A percentile compares a stretch with the other conserved stretches of the same genome.
phyloP scores from a whole-genome alignment of 2,113 vertebrate genomes.

The Pyxicephalus adspersus region DNA sequence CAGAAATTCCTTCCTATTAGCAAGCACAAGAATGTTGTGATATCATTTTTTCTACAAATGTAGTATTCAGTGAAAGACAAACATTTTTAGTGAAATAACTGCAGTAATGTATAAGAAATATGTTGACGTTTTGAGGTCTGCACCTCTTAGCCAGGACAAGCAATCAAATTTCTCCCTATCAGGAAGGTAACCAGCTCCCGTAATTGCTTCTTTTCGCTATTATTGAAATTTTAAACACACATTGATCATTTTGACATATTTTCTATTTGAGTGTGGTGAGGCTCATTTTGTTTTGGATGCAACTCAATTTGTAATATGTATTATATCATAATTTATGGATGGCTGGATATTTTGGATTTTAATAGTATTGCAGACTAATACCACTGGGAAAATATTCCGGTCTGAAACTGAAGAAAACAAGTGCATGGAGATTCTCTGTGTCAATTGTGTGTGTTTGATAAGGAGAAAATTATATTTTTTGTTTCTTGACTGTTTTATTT shows the following conservation, averaged over 20 bases:
- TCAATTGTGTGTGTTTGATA: slow-evolving; percentile 8
- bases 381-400: slow-evolving; percentile 48
- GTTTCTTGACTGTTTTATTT: too few relatives aligned
- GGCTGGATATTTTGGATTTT: slow-evolving; percentile 54
- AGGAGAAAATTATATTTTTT: too few relatives aligned
- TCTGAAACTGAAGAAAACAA: slow-evolving; percentile 36
- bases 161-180: slow-evolving; percentile 51
- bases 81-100: slow-evolving; percentile 34
- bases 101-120: slow-evolving; percentile 44
- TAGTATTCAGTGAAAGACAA: slow-evolving; percentile 36
- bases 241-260: slow-evolving; percentile 58
- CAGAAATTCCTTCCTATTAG: slow-evolving; percentile 2
- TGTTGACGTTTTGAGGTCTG: slow-evolving; percentile 43
- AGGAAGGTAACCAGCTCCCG: slow-evolving; percentile 49
- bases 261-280: slow-evolving; percentile 54
- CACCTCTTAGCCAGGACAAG: slow-evolving; percentile 42
- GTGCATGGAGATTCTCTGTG: not conserved
- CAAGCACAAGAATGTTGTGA: not conserved
- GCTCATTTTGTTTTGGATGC: slow-evolving; percentile 57
- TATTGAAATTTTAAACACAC: slow-evolving; percentile 58
- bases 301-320: slow-evolving; percentile 58
- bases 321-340: slow-evolving; percentile 58
- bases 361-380: slow-evolving; percentile 51
- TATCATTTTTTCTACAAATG: not conserved
- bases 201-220: slow-evolving; percentile 58